Conservation (phyloP, 2,888 invertebrate genomes). For the Deroplatys truncata region DNA sequence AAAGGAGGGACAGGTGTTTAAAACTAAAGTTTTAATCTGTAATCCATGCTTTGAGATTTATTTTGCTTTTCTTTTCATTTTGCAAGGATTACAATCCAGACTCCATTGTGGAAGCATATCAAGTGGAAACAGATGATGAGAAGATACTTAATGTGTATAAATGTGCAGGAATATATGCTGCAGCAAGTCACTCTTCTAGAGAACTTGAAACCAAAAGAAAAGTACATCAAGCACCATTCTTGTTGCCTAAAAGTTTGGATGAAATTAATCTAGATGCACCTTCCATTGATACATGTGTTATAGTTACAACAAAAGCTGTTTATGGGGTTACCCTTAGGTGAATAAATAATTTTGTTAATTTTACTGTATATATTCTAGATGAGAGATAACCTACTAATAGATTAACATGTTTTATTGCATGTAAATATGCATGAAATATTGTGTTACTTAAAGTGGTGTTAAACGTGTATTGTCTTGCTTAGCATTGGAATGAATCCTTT, state of each 20-base stretch:
- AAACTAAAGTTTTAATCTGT: background rate
- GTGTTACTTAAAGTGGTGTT: no score
- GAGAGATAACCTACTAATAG: background rate
- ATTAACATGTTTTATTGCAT: background rate
- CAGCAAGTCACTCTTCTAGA: background rate
- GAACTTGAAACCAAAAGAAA: constrained; percentile 26
- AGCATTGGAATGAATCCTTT: no score
- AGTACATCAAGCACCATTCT: constrained; percentile 19
- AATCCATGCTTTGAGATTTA: background rate
- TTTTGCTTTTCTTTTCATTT: background rate
- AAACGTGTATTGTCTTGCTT: no score
- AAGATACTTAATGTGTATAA: constrained; percentile 51
- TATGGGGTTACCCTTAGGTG: constrained; percentile 57
- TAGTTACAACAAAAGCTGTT: constrained; percentile 56
- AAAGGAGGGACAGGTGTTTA: background rate
- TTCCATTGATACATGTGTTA: constrained; percentile 53
- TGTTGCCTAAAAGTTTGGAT: constrained; percentile 45
- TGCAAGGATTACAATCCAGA: constrained; percentile 55
- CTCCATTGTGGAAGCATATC: constrained; percentile 54
- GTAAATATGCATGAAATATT: background rate
- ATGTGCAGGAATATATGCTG: constrained; percentile 30
- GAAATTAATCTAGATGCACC: constrained; percentile 48
- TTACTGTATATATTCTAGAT: background rate
- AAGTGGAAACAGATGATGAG: constrained; percentile 47
- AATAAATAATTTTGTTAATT: constrained; percentile 17